Conservation (phyloP, 1,140 invertebrate species). For the Procambarus clarkii region DNA sequence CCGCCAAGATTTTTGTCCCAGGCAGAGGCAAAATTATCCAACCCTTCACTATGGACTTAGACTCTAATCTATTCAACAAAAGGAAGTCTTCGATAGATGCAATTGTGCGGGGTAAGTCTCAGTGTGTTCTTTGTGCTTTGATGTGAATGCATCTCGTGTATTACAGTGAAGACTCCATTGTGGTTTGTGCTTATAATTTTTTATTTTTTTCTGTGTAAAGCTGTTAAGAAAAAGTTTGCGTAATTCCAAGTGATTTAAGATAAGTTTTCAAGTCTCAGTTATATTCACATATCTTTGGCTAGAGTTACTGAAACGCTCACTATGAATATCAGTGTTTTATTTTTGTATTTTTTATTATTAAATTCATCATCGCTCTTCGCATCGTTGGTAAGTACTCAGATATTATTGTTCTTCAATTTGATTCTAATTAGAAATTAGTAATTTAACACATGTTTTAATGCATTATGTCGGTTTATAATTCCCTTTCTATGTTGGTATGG, state of each 20-base stretch:
- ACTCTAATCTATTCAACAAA: conserved; percentile 68
- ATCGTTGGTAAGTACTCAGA: background rate
- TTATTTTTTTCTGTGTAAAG: background rate
- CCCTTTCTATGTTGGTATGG: no score
- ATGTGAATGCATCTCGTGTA: background rate
- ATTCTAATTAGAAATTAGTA: no score
- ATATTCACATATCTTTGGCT: background rate
- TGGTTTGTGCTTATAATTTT: background rate
- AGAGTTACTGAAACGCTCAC: background rate
- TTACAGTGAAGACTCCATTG: no score
- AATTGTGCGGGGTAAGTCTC: conserved; percentile 64
- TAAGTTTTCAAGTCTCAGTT: background rate
- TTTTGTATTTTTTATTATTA: background rate
- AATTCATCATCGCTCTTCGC: background rate
- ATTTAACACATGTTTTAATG: no score
- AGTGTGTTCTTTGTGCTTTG: background rate
- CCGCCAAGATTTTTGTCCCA: conserved; percentile 65
- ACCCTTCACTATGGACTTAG: conserved; percentile 66
- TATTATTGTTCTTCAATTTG: background rate
- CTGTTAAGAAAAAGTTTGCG: background rate
- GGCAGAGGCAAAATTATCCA: conserved; percentile 63
- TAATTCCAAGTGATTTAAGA: background rate
- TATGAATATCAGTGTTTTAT: background rate
- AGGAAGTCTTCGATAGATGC: conserved; percentile 68
- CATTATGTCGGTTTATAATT: no score